Base-by-base conservation (phyloP, 2,888 invertebrate genomes). In the Anaspis maculata region DNA sequence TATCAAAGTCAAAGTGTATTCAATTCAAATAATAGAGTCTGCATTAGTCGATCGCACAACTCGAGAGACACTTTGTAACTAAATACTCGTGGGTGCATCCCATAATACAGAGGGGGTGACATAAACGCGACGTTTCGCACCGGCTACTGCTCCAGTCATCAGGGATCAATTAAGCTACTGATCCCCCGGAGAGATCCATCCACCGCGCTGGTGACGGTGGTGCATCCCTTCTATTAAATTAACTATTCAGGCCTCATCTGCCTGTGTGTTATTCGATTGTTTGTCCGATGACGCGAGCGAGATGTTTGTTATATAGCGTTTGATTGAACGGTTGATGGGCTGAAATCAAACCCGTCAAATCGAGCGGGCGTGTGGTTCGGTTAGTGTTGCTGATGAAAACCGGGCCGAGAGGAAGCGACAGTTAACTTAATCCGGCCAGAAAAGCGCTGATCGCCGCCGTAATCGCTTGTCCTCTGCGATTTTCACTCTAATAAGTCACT, bases 391-490 rank as follows among this genome's bases (percentile, higher is more conserved):
- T n/a, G 28, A 35, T 26, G 28, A 28, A 32, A 37, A 25, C 32
- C 28, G 28, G 23, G 28, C 11, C 12, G 19, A 25, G 19, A 3
- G 3, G 43, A 45, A 43, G 45, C 39, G 55, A 53, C 56, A 50
- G 49, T 46, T 51, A 51, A 52, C 52, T 59, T 60, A 61, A 61
- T 61, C 57, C 53, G 39, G 47, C 40, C 41, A 49, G 59, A 57
- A 54, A 52, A 52, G 54, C 49, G 61, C 43, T 61, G 63, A 63
- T 61, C 56, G 54, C 45, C 44, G 42, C 49, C 47, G 59, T 63
- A 62, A 63, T 62, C 61, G 57, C 60, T 56, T 62, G 63, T 63
- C 63, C 57, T 55, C 54, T 51, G 48, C 47, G 51, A 56, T 62
- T 61, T 52, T 49, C 48, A 42, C 38, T 56, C 52, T 59, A 62